Evolutionary conservation across 1,140 invertebrate genomes (phyloP).

Genomic region (Diachasma alloeum): DNA sequence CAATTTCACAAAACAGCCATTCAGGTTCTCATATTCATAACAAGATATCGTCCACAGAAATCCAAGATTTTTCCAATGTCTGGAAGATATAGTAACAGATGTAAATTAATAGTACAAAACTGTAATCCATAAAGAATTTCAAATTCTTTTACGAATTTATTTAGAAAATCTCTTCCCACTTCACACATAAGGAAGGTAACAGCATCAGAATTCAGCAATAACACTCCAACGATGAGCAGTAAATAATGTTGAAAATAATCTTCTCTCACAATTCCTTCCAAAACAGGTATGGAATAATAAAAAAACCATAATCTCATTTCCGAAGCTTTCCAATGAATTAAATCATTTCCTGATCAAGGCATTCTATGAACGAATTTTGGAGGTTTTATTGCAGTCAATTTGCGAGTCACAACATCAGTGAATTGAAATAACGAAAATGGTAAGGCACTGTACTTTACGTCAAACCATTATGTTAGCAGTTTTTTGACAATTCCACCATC

Average conservation of each 20-base stretch:
- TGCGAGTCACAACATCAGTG: constrained; percentile 7
- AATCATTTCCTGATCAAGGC: constrained; percentile 31
- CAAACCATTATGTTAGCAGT: constrained; percentile 19
- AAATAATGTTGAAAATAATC: constrained; percentile 21
- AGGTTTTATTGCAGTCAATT: constrained; percentile 29
- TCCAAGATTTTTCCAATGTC: constrained; percentile 29
- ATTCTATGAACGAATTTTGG: constrained; percentile 39
- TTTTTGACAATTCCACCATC: constrained; percentile 24
- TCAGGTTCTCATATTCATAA: constrained; percentile 39
- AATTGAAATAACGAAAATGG: constrained; percentile 19
- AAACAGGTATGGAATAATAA: constrained; percentile 33
- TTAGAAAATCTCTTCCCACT: constrained; percentile 15
- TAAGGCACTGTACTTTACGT: neutral
- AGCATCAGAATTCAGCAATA: neutral
- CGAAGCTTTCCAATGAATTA: constrained; percentile 36
- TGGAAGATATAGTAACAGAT: constrained; percentile 35
- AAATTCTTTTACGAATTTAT: constrained; percentile 36
- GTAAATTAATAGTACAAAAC: constrained; percentile 39
- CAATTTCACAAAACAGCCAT: constrained; percentile 31
- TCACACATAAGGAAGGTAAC: neutral
- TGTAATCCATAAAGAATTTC: constrained; percentile 28
- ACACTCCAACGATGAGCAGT: neutral
- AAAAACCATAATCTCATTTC: constrained; percentile 31
- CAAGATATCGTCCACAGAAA: constrained; percentile 35
- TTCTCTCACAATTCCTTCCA: constrained; percentile 30